phyloP scores from a whole-genome alignment of 2,888 invertebrate genomes.

The Drosophila sordidula region DNA sequence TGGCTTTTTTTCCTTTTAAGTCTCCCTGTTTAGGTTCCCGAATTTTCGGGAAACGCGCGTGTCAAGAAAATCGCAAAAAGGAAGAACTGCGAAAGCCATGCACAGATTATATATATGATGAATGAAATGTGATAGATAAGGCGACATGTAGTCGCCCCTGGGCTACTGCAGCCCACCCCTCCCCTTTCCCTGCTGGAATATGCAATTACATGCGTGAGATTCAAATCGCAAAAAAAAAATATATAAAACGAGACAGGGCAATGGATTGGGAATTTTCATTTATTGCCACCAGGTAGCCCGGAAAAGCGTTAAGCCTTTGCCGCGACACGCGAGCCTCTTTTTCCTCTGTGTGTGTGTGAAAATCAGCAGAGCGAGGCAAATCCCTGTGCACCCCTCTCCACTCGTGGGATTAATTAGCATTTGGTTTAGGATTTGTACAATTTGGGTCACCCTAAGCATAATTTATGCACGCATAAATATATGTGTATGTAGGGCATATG shows the following conservation, averaged over 20 bases:
- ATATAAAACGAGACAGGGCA: neutral
- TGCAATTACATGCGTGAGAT: constrained; percentile 80
- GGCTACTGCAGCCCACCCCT: neutral
- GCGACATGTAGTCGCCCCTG: constrained; percentile 39
- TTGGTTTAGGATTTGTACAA: constrained; percentile 54
- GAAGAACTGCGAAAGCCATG: constrained; percentile 42
- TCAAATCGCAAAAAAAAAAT: constrained; percentile 44
- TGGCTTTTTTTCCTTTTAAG: constrained; percentile 34
- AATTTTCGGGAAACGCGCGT: constrained; percentile 45
- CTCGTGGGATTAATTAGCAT: constrained; percentile 77
- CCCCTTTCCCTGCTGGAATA: constrained; percentile 39
- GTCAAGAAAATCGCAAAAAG: constrained; percentile 44
- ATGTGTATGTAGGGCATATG: neutral
- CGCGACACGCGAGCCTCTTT: constrained; percentile 49
- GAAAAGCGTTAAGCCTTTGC: constrained; percentile 50
- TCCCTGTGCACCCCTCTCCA: constrained; percentile 42
- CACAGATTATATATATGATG: neutral
- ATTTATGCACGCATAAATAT: constrained; percentile 31
- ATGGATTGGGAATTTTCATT: neutral
- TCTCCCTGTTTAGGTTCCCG: too few species aligned
- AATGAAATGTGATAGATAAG: constrained; percentile 35
- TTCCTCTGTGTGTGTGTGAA: constrained; percentile 65
- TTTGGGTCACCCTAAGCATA: constrained; percentile 46
- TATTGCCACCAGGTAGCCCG: constrained; percentile 41
- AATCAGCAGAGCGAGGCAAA: constrained; percentile 69